Base-by-base conservation (phyloP, 2,888 invertebrate species). In the Pocota personata region DNA sequence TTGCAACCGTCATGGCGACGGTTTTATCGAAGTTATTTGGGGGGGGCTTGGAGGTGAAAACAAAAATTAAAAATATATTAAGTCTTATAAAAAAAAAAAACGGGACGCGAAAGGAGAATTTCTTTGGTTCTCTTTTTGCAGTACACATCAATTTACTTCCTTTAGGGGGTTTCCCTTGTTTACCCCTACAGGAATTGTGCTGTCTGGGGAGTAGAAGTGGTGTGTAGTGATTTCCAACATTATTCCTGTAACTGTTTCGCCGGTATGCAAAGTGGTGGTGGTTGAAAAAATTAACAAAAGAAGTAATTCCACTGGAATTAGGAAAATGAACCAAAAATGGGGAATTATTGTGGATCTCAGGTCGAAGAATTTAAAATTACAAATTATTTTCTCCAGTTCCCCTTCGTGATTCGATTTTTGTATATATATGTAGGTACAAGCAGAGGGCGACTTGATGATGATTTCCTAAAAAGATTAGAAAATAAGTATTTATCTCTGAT, bases 31-130 rank as follows among this genome's bases (percentile, higher is more conserved):
- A 62, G 19, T 30, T 19, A 6, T 6, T 2, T 10, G 12, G 21
- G 24, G 14, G 27, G 3, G n/a, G n/a, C 6, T 3, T 6, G 16
- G 12, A n/a, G 40, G 30, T 60, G 24, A 12, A 30, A 64, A 57
- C 66, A 35, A 21, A 66, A 72, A 79, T 79, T 79, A 72, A 79
- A 79, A 72, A 72, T 66, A 72, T 79, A 62, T 77, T 69, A 50
- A 67, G 57, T 58, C 76, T 66, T 35, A 10, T n/a, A 52, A 35
- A 72, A 62, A 52, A 55, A 10, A 24, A 64, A 48, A 21, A 6
- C 7, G 24, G 19, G 35, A 64, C 62, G 46, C 24, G 24, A 24
- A 16, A 3, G 10, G 14, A 7, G 16, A 35, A n/a, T 3, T 19
- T 37, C 50, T 8, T 35, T 21, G 3, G 4, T 60, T 10, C 48